phyloP scores from a whole-genome alignment of 1,140 invertebrate species.

The Scaptomyza montana region DNA sequence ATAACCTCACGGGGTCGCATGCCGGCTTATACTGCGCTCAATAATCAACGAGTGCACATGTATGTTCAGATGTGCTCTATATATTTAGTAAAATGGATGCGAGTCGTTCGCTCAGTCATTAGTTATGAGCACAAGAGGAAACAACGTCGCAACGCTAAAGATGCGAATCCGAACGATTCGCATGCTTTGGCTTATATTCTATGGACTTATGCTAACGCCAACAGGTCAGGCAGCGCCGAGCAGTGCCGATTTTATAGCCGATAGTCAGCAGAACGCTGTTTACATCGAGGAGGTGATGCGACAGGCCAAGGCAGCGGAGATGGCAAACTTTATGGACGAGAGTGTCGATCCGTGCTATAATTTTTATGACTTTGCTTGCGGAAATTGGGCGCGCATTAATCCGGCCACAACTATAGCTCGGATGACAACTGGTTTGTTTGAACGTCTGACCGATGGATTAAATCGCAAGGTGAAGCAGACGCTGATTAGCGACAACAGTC shows the following conservation, averaged over 20 bases:
- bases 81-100: conserved; percentile 5
- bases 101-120: conserved; percentile 11
- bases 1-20: conserved; percentile 22
- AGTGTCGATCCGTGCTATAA: conserved; percentile 86
- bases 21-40: neutral
- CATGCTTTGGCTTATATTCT: conserved; percentile 5
- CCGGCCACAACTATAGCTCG: conserved; percentile 42
- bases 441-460: conserved; percentile 49
- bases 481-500: conserved; percentile 20
- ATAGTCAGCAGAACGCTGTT: neutral
- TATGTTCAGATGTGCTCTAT: neutral
- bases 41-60: conserved; percentile 3
- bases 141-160: neutral
- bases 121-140: neutral
- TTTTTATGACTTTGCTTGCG: conserved; percentile 87
- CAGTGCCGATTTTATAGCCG: neutral
- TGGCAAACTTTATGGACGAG: conserved; percentile 83
- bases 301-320: conserved; percentile 56
- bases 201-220: conserved; percentile 5
- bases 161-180: conserved; percentile 3
- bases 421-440: conserved; percentile 60
- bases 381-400: conserved; percentile 85
- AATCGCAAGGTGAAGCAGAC: conserved; percentile 53
- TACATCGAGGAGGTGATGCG: conserved; percentile 32
- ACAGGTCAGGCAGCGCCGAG: neutral